Conservation (phyloP, 2,113 vertebrate species). For the Melanerpes aurifrons region DNA sequence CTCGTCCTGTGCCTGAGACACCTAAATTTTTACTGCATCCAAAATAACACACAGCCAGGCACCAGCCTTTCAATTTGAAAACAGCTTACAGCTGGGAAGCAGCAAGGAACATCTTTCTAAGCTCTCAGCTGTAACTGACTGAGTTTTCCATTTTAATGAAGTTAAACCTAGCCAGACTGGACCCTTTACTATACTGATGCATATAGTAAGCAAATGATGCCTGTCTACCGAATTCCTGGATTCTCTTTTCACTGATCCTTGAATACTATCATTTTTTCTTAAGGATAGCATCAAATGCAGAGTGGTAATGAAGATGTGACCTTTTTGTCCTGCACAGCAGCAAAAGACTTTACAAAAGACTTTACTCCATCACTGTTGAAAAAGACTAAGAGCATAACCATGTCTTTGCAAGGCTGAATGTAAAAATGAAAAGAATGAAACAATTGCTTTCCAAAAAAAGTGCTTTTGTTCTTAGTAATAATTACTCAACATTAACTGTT, state of each 20-base stretch:
- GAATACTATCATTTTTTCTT: fast-evolving
- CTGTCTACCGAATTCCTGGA: neutral
- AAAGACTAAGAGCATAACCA: neutral
- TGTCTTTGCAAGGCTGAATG: neutral
- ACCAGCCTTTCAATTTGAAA: neutral
- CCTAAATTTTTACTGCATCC: neutral
- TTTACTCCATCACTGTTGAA: neutral
- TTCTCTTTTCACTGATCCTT: neutral
- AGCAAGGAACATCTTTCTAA: neutral
- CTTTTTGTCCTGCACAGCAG: neutral
- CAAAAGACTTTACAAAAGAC: neutral
- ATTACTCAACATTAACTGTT: neutral
- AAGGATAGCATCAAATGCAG: neutral
- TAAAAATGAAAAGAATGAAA: neutral
- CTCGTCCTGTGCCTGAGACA: neutral
- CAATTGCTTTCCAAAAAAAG: neutral
- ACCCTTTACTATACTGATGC: neutral
- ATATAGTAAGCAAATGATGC: neutral
- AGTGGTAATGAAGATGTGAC: neutral
- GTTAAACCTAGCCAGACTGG: neutral
- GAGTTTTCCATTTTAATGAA: neutral
- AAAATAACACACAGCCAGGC: neutral
- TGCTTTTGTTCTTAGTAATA: neutral
- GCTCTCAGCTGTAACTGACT: neutral
- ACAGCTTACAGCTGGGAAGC: neutral